These are phyloP conservation scores for Gastracanthus pulcherrimus DNA, from an alignment of 2,888 invertebrate genomes.

Conservation along the genomic window DNA sequence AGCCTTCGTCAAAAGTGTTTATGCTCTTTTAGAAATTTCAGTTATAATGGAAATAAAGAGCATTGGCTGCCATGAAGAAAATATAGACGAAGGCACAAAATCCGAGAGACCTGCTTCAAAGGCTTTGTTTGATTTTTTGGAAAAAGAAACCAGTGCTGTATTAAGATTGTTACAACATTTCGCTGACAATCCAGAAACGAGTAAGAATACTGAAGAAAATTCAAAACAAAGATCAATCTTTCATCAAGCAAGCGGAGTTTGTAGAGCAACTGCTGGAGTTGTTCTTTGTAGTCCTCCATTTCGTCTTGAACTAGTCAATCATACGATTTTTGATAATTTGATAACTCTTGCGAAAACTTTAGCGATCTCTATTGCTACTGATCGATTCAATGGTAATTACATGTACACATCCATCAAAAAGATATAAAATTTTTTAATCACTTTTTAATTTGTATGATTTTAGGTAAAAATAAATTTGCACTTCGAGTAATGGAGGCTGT, in stretches of 20 bases:
- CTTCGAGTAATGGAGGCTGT: slow-evolving; percentile 73
- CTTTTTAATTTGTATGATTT: background rate
- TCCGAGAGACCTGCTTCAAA: slow-evolving; percentile 60
- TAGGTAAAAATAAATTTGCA: slow-evolving; percentile 73
- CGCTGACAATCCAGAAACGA: slow-evolving; percentile 1
- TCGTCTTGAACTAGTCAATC: slow-evolving; percentile 77
- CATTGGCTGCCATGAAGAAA: slow-evolving; percentile 70
- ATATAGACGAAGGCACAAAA: slow-evolving; percentile 5
- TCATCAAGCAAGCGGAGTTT: slow-evolving; percentile 71
- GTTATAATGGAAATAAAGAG: slow-evolving; percentile 82
- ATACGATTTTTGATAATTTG: slow-evolving; percentile 70
- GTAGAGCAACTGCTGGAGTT: slow-evolving; percentile 75
- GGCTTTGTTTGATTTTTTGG: slow-evolving; percentile 68
- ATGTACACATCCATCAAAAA: too few species aligned
- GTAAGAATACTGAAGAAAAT: background rate
- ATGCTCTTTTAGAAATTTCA: slow-evolving; percentile 81
- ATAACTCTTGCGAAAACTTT: slow-evolving; percentile 67
- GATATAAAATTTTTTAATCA: too few species aligned
- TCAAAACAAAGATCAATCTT: slow-evolving; percentile 55
- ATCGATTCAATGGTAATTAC: slow-evolving; percentile 69
- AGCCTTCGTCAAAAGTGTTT: slow-evolving; percentile 81
- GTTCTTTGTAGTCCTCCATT: slow-evolving; percentile 81
- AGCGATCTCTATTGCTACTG: slow-evolving; percentile 68
- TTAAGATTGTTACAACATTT: slow-evolving; percentile 59
- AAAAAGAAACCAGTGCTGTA: slow-evolving; percentile 67